Percentiles rank a stretch among this genome's conserved stretches.
Conservation (phyloP, 92 coral and sea anemone genomes). For the Bergia puertoricense region DNA sequence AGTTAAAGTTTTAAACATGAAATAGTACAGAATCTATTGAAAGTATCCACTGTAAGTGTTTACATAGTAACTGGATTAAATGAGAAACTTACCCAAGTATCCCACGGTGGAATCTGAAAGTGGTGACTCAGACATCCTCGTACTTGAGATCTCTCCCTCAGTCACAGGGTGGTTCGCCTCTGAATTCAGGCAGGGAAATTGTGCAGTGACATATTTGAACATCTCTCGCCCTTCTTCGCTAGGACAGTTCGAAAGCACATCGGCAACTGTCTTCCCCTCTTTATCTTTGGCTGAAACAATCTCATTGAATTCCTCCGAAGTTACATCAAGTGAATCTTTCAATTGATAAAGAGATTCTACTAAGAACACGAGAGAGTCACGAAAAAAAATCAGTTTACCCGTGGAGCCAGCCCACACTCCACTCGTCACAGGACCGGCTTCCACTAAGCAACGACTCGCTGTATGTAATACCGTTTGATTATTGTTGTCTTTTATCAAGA, state of each 20-base stretch:
- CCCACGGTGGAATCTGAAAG: background rate
- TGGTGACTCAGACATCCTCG: background rate
- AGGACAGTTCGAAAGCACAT: background rate
- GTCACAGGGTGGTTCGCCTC: background rate
- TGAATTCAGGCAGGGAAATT: background rate
- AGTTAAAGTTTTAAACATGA: background rate
- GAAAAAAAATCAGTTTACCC: background rate
- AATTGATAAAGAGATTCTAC: constrained; percentile 1
- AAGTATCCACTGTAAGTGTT: background rate
- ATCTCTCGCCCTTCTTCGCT: constrained; percentile 9
- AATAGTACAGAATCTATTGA: too few relatives aligned
- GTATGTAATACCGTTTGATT: constrained; percentile 8
- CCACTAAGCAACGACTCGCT: background rate
- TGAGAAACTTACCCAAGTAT: constrained; percentile 7
- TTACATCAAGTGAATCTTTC: background rate
- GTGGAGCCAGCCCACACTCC: constrained; percentile 25
- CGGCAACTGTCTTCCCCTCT: constrained; percentile 22
- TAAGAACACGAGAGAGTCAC: constrained; percentile 15
- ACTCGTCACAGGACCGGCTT: background rate
- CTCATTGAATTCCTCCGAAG: constrained; percentile 13
- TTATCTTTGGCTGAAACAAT: background rate
- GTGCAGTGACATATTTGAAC: background rate
- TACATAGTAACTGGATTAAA: background rate
- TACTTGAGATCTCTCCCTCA: constrained; percentile 4
- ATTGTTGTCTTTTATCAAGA: constrained; percentile 1